phyloP scores from a whole-genome alignment of 2,113 vertebrate genomes.

The Callipepla squamata region DNA sequence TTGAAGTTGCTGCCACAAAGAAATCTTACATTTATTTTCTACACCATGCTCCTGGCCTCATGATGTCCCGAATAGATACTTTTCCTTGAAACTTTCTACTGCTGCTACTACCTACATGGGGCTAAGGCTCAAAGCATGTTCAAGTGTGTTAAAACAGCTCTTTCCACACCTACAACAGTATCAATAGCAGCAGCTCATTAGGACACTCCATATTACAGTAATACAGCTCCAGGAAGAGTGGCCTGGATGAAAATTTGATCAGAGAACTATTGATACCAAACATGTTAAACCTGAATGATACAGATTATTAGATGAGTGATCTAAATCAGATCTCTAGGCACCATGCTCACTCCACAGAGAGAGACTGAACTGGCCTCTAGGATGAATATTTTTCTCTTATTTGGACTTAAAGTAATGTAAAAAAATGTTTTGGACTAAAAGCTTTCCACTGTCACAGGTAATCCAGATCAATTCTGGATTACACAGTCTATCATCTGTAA shows the following conservation, averaged over 20 bases:
- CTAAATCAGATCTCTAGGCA: not conserved
- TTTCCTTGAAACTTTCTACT: not conserved
- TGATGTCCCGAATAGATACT: not conserved
- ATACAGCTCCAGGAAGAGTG: not conserved
- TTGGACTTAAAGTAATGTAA: not conserved
- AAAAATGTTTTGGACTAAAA: not conserved
- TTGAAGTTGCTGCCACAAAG: not conserved
- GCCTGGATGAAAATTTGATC: not conserved
- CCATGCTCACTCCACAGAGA: not conserved
- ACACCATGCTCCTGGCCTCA: too few relatives aligned
- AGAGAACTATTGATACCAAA: rapidly evolving
- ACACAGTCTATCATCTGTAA: not conserved
- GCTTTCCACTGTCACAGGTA: not conserved
- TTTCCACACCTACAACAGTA: not conserved
- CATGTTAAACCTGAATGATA: rapidly evolving
- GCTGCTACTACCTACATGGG: not conserved
- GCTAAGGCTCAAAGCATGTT: not conserved
- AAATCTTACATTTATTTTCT: not conserved
- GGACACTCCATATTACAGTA: not conserved
- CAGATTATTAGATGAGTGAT: not conserved
- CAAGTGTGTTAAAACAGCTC: not conserved
- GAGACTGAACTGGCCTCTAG: not conserved
- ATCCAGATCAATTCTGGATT: not conserved
- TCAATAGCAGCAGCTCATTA: not conserved
- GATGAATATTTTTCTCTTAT: not conserved